Evolutionary conservation across 2,113 vertebrate genomes (phyloP).

Genomic region (Poeciliopsis retropinna): DNA sequence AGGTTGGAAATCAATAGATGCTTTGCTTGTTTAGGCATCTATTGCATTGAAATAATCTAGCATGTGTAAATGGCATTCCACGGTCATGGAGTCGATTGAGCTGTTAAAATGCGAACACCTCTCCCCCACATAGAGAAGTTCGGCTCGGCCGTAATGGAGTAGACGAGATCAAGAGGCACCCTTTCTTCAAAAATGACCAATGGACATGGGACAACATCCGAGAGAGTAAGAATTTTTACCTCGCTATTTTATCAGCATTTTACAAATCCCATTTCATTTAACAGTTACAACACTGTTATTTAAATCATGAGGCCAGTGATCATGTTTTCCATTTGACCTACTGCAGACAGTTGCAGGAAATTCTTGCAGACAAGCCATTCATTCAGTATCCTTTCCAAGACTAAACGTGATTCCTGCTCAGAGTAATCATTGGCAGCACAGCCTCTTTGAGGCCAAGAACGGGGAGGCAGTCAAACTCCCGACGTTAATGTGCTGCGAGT

Average conservation of each 20-base stretch:
- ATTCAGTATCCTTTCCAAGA: constrained; percentile 65
- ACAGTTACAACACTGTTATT: constrained; percentile 21
- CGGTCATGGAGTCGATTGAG: neutral
- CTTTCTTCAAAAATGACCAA: constrained; percentile 98
- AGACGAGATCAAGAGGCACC: constrained; percentile 96
- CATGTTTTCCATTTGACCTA: constrained; percentile 68
- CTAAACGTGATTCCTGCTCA: constrained; percentile 53
- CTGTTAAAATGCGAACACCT: neutral
- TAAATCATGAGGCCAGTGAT: constrained; percentile 34
- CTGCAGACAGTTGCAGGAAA: constrained; percentile 71
- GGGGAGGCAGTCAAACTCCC: constrained; percentile 33
- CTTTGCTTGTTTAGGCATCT: constrained; percentile 9
- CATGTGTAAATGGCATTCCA: neutral
- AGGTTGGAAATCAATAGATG: constrained; percentile 80
- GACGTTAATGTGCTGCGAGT: constrained; percentile 45
- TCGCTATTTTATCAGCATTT: constrained; percentile 8
- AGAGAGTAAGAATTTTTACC: constrained; percentile 85
- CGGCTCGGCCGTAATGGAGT: constrained; percentile 95
- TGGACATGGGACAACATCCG: constrained; percentile 97
- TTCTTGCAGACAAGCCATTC: constrained; percentile 66
- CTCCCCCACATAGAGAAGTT: constrained; percentile 83
- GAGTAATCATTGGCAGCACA: constrained; percentile 48
- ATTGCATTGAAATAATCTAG: constrained; percentile 21
- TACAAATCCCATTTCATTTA: constrained; percentile 20
- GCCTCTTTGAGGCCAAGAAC: constrained; percentile 50